These are phyloP conservation scores for Eutrigla gurnardus DNA, from an alignment of 2,797 vertebrate genomes.

Conservation along the genomic window DNA sequence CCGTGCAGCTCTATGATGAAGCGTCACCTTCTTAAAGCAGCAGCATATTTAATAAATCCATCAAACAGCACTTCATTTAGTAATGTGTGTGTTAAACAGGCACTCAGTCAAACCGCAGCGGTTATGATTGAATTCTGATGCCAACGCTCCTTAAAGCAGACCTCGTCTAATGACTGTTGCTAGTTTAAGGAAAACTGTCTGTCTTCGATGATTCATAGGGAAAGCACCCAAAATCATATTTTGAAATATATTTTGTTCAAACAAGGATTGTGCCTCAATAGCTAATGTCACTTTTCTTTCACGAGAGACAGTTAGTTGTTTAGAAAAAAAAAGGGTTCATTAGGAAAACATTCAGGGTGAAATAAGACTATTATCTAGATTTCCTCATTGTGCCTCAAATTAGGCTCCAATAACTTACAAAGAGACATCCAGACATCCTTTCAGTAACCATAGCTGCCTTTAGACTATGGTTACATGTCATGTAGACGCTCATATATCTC, in stretches of 20 bases:
- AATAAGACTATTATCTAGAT: neutral
- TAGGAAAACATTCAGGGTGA: conserved; percentile 4
- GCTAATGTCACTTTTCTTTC: neutral
- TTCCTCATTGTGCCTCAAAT: conserved; percentile 5
- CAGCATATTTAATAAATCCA: neutral
- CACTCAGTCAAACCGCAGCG: conserved; percentile 16
- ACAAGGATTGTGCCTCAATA: neutral
- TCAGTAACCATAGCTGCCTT: neutral
- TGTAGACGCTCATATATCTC: neutral
- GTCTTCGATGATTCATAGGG: too few relatives aligned
- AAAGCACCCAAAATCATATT: neutral
- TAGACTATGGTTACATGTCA: conserved; percentile 5
- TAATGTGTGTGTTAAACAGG: neutral
- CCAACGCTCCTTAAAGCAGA: neutral
- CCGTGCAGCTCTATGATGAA: neutral
- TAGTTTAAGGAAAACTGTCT: too few relatives aligned
- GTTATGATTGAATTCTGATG: neutral
- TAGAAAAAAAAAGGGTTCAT: neutral
- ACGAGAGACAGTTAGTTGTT: neutral
- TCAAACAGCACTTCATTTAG: neutral
- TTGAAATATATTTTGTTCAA: neutral
- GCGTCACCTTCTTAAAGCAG: neutral
- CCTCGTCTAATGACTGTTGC: neutral
- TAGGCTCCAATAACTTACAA: neutral
- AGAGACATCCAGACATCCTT: neutral